Evolutionary conservation across 2,797 vertebrate genomes (phyloP), one percentile per base, ranked within the genome.

Genomic region (Jordanella pulchra): DNA sequence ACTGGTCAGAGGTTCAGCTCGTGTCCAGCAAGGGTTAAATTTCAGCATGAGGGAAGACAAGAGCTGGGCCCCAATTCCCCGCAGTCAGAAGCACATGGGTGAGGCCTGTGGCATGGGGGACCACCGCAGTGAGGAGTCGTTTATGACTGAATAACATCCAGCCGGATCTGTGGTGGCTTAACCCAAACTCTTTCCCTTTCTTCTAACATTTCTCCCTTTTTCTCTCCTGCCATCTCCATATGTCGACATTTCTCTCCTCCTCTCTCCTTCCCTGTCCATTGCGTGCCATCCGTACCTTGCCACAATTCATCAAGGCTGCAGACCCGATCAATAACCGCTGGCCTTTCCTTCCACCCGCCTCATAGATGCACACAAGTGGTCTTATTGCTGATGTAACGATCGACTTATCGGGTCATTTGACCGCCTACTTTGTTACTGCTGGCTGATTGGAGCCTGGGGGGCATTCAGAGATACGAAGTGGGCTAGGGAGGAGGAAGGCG

Each of bases 371-470:
- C 83, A 87, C 83, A 87, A 88, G 81, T 84, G 84, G 83, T 80
- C 83, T 80, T 81, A 86, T 84, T 84, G 86, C 78, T 93, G 90
- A 90, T 77, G 84, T 89, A 93, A 93, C 77, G 47, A 88, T 89
- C 21, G 42, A 88, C 87, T 91, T 90, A 90, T 90, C 71, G 79
- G 87, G 78, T 92, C 80, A 85, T 93, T 92, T 86, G 76, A 74
- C 76, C 77, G 84, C 82, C 91, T 91, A 88, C 86, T 93, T 90
- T 91, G 87, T 89, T 88, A 78, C 84, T 65, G 81, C 87, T 79
- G 53, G 10, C 78, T 85, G 86, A 85, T 84, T 84, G 84, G 80
- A 73, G 77, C 75, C 83, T 39, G 39, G 68, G 70, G 82, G 84
- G 74, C 50, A 75, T 71, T 73, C 84, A 82, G 77, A 79, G 67